These are phyloP conservation scores for Melikaiella ostensackeni DNA, from an alignment of 2,888 invertebrate genomes.

Conservation along the genomic window DNA sequence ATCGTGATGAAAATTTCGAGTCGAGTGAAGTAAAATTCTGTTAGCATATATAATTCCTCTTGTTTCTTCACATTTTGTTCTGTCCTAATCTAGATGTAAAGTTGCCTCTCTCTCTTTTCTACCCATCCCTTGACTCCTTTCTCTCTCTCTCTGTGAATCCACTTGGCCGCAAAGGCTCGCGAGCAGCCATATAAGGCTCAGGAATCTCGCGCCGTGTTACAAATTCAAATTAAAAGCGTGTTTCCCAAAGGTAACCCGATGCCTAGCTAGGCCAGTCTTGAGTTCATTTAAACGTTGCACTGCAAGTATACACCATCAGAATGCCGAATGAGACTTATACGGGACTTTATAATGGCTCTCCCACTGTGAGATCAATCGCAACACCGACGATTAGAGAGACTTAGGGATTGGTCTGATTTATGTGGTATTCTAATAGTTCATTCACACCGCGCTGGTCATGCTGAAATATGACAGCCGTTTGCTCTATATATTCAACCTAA, in stretches of 20 bases:
- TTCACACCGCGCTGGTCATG: slow-evolving; percentile 6
- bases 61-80: not conserved
- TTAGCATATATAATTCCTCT: not conserved
- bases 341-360: slow-evolving; percentile 32
- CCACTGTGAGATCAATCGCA: slow-evolving; percentile 47
- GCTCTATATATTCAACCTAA: not conserved
- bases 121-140: slow-evolving; percentile 44
- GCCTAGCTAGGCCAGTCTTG: slow-evolving; percentile 51
- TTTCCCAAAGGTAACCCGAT: slow-evolving; percentile 67
- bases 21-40: not conserved
- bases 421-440: slow-evolving; percentile 29
- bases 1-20: not conserved
- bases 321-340: slow-evolving; percentile 45
- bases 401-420: slow-evolving; percentile 37
- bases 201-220: slow-evolving; percentile 62
- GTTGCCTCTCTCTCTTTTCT: slow-evolving; percentile 54
- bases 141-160: slow-evolving; percentile 49
- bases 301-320: not conserved
- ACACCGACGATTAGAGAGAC: slow-evolving; percentile 41
- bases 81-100: slow-evolving; percentile 62
- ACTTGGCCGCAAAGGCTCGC: slow-evolving; percentile 46
- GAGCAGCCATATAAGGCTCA: slow-evolving; percentile 61
- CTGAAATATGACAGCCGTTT: not conserved
- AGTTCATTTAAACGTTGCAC: slow-evolving; percentile 52
- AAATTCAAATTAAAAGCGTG: slow-evolving; percentile 69